These are phyloP conservation scores for Temnothorax ravouxi DNA, from an alignment of 2,888 invertebrate species.

Conservation along the genomic window DNA sequence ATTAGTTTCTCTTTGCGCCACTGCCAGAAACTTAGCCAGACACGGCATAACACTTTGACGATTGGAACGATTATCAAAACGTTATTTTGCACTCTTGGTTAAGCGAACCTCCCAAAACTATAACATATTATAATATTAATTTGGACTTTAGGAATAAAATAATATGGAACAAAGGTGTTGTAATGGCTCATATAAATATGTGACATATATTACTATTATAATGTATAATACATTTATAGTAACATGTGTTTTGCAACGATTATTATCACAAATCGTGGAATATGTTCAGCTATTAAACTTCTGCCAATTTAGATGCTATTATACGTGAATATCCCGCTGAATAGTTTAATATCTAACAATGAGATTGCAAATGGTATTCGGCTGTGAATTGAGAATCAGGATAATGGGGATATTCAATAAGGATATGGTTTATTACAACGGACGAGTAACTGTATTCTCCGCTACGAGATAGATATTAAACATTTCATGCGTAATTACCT, in stretches of 20 bases:
- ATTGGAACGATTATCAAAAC: background rate
- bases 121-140: background rate
- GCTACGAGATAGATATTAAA: background rate
- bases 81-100: constrained; percentile 16
- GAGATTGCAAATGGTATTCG: background rate
- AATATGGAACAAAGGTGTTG: background rate
- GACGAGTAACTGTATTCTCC: background rate
- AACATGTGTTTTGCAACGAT: background rate
- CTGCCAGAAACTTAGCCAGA: constrained; percentile 37
- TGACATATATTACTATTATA: background rate
- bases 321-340: constrained; percentile 12
- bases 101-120: background rate
- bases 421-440: background rate
- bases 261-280: background rate
- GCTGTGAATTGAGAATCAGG: constrained; percentile 6
- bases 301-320: constrained; percentile 1
- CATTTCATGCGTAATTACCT: background rate
- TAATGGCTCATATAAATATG: background rate
- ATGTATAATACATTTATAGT: background rate
- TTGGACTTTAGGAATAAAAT: background rate
- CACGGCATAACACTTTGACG: background rate
- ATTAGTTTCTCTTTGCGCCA: constrained; percentile 64
- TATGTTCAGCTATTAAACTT: constrained; percentile 21
- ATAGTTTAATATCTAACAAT: constrained; percentile 12
- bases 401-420: background rate